phyloP scores from a whole-genome alignment of 2,888 invertebrate species.

The Phania funesta region DNA sequence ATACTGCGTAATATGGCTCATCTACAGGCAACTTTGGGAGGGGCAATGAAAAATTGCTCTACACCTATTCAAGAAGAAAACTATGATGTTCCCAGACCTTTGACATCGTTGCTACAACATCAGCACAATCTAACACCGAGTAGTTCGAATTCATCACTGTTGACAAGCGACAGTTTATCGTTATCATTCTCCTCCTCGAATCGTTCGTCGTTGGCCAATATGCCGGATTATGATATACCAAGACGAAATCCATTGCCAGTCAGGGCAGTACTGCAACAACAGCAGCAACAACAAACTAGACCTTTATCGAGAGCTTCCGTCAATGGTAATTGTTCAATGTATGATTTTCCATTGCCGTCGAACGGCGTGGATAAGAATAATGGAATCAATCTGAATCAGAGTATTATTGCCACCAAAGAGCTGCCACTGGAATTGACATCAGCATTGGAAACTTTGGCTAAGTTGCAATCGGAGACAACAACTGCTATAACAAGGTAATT shows the following conservation, averaged over 20 bases:
- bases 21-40: slow-evolving; percentile 69
- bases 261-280: slow-evolving; percentile 71
- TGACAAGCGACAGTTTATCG: slow-evolving; percentile 84
- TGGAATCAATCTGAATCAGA: slow-evolving; percentile 61
- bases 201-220: slow-evolving; percentile 82
- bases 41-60: slow-evolving; percentile 79
- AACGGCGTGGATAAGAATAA: slow-evolving; percentile 72
- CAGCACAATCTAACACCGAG: slow-evolving; percentile 84
- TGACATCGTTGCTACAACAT: slow-evolving; percentile 78
- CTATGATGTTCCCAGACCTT: slow-evolving; percentile 85
- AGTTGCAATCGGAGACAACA: slow-evolving; percentile 89
- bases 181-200: slow-evolving; percentile 81
- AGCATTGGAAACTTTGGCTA: slow-evolving; percentile 88
- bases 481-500: slow-evolving; percentile 86
- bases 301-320: slow-evolving; percentile 66
- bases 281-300: slow-evolving; percentile 61
- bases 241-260: slow-evolving; percentile 80
- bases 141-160: slow-evolving; percentile 85
- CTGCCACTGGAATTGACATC: slow-evolving; percentile 88
- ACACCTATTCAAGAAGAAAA: slow-evolving; percentile 81
- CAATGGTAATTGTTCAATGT: slow-evolving; percentile 79
- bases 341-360: slow-evolving; percentile 83
- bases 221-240: slow-evolving; percentile 87
- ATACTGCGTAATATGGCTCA: slow-evolving; percentile 77
- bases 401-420: slow-evolving; percentile 81